Base-by-base conservation (phyloP, 2,113 vertebrate species). In the Dunckerocampus dactyliophorus region DNA sequence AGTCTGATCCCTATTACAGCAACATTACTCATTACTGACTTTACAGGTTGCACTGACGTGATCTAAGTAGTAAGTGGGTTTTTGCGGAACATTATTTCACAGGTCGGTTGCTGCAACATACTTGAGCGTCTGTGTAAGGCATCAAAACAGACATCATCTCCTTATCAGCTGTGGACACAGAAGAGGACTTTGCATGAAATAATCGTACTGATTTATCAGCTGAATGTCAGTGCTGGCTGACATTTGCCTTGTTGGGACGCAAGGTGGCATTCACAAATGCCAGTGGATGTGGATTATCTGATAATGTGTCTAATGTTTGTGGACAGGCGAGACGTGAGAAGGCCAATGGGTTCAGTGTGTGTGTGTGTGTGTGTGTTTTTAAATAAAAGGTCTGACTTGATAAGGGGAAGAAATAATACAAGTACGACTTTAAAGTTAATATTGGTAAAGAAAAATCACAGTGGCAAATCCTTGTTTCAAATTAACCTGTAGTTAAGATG, bases 171-270 rank as follows among this genome's bases (percentile, higher is more conserved):
- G 39, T 2, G n/a, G 19, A 14, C n/a, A 48, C 17, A 48, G 10
- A 52, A 7, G 8, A 24, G 49, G 49, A 13, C 13, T 39, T 39
- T 8, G 21, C 24, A 6, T 53, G 8, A 31, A 31, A 10, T 53
- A 16, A 31, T 17, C 15, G 7, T 21, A 31, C 24, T 31, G 24
- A 31, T 55, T 20, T 37, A 55, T 37, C 31, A 39, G n/a, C 31
- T 39, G 17, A 55, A 55, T 55, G 53, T 39, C 53, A 55, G 10
- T 39, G 31, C 53, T 55, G 53, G 17, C 31, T 55, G 53, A 55
- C 53, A 55, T 55, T 55, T 55, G 31, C 53, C 31, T 37, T 55
- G 31, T 55, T 55, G 31, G 53, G 53, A 55, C 31, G 31, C 37
- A 34, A 37, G n/a, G 31, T 39, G 53, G 11, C 53, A 37, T 37